phyloP scores from a whole-genome alignment of 2,888 invertebrate species.

The Tuberolachnus salignus region DNA sequence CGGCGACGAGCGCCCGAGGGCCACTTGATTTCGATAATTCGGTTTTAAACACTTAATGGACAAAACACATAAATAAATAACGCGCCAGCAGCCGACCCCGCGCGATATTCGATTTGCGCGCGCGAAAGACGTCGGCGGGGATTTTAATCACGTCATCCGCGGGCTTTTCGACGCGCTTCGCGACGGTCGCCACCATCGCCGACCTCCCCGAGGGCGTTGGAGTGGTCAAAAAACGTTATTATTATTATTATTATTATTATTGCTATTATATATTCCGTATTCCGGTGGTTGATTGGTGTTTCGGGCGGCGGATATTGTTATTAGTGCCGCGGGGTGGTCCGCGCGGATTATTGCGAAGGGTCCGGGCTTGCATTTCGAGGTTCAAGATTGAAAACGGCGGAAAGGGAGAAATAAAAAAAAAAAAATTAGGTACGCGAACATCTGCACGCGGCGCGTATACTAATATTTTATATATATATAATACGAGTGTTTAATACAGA shows the following conservation, averaged over 20 bases:
- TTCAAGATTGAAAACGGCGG: constrained; percentile 13
- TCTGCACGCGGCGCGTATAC: constrained; percentile 5
- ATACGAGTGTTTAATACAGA: neutral
- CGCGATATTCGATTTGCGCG: constrained; percentile 33
- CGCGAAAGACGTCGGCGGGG: constrained; percentile 22
- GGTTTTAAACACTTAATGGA: constrained; percentile 40
- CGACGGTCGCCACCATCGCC: neutral
- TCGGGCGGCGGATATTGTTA: constrained; percentile 43
- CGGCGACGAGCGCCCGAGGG: constrained; percentile 19
- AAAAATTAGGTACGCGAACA: constrained; percentile 1
- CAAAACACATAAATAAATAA: constrained; percentile 6
- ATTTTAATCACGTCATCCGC: constrained; percentile 35
- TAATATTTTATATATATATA: neutral
- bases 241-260: constrained; percentile 8
- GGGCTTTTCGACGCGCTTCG: neutral
- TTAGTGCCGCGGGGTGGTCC: constrained; percentile 6
- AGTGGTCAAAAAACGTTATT: constrained; percentile 46
- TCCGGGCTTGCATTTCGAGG: constrained; percentile 14
- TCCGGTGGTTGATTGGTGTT: constrained; percentile 44
- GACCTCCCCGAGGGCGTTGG: constrained; percentile 35
- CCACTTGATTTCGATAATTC: constrained; percentile 53
- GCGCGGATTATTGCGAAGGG: neutral
- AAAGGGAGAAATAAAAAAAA: neutral
- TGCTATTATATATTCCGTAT: neutral
- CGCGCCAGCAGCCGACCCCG: neutral